phyloP scores from a whole-genome alignment of 2,797 vertebrate genomes.

The Channa striata region DNA sequence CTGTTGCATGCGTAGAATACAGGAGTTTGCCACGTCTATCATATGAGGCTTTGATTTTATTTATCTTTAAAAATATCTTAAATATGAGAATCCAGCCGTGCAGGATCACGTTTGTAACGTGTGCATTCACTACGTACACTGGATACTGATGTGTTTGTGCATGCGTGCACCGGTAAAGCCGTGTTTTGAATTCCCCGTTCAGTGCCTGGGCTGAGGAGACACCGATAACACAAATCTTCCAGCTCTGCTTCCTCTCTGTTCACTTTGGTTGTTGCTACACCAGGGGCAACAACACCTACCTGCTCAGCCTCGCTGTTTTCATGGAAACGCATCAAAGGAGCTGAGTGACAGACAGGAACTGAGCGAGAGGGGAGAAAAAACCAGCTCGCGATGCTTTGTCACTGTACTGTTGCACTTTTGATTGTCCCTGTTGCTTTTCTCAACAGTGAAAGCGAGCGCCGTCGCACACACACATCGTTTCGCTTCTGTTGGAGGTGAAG shows the following conservation, averaged over 20 bases:
- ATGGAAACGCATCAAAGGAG: conserved; percentile 79
- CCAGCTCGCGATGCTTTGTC: conserved; percentile 58
- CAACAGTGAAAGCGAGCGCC: conserved; percentile 50
- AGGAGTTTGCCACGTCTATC: not conserved
- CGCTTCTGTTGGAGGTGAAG: conserved; percentile 44
- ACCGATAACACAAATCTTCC: conserved; percentile 57
- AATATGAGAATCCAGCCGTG: no score
- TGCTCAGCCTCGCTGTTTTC: conserved; percentile 72
- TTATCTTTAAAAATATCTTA: no score
- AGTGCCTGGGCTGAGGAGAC: conserved; percentile 41
- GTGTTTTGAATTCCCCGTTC: conserved; percentile 18
- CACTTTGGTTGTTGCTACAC: conserved; percentile 65
- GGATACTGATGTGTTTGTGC: conserved; percentile 20
- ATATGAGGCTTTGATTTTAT: no score
- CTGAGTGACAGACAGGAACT: conserved; percentile 57
- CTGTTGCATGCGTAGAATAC: conserved; percentile 11
- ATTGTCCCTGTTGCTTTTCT: conserved; percentile 58
- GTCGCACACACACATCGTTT: conserved; percentile 50
- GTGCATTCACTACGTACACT: no score
- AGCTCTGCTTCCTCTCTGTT: conserved; percentile 49
- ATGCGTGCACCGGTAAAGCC: conserved; percentile 23
- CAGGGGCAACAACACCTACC: conserved; percentile 72
- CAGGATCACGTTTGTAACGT: not conserved
- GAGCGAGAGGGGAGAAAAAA: conserved; percentile 1
- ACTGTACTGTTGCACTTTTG: conserved; percentile 55